These are phyloP conservation scores for Notoglanidium macrostoma DNA, from an alignment of 2,797 vertebrate species.

Conservation along the genomic window DNA sequence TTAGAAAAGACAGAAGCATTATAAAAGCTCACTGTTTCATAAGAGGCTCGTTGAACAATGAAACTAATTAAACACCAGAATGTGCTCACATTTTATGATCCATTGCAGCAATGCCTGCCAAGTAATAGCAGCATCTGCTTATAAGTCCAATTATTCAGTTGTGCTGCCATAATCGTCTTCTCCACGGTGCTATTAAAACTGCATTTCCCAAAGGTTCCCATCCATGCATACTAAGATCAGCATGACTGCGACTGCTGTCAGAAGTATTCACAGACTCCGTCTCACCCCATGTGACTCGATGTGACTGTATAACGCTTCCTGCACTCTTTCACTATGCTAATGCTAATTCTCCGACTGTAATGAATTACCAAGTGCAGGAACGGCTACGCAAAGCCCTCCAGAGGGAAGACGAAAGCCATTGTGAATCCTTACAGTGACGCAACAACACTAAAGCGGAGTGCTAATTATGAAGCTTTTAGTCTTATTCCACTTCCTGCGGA, in stretches of 20 bases:
- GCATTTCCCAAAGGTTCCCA: constrained; percentile 44
- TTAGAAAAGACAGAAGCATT: not conserved
- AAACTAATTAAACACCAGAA: constrained; percentile 17
- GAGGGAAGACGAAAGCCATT: constrained; percentile 34
- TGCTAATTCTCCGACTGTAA: constrained; percentile 43
- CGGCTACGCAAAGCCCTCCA: constrained; percentile 29
- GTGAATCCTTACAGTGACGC: constrained; percentile 36
- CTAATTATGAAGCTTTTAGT: constrained; percentile 40
- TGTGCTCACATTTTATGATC: constrained; percentile 10
- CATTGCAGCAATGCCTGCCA: constrained; percentile 12
- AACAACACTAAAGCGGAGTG: constrained; percentile 20
- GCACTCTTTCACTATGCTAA: constrained; percentile 14
- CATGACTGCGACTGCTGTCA: constrained; percentile 32
- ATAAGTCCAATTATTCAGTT: constrained; percentile 19
- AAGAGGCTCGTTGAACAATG: not conserved
- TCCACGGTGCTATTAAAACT: constrained; percentile 30
- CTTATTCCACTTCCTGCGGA: not conserved
- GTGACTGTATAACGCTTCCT: not conserved
- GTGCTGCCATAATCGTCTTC: constrained; percentile 28
- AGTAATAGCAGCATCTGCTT: constrained; percentile 20
- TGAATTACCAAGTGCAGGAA: constrained; percentile 22
- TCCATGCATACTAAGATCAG: constrained; percentile 4
- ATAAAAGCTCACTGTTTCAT: constrained; percentile 3
- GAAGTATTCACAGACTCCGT: constrained; percentile 30
- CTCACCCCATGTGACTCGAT: constrained; percentile 1